A percentile compares a stretch with the other conserved stretches of the same genome.
phyloP scores from a whole-genome alignment of 2,797 vertebrate genomes.

The Tauraco hartlaubi region DNA sequence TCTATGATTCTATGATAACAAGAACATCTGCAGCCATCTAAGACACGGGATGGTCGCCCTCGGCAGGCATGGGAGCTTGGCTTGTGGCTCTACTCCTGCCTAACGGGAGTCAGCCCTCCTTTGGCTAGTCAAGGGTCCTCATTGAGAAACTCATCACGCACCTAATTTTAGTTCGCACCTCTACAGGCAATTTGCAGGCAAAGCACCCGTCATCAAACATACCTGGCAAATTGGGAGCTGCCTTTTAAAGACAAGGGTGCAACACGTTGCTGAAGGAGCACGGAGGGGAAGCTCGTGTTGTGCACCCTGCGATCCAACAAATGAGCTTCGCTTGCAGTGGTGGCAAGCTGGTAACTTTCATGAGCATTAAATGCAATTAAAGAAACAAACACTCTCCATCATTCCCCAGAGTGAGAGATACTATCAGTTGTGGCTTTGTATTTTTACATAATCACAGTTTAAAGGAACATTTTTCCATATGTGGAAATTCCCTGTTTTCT shows the following conservation, averaged over 20 bases:
- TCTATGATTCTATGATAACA: neutral
- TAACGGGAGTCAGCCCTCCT: neutral
- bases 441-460: constrained; percentile 77
- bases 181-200: constrained; percentile 26
- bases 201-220: neutral
- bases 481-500: constrained; percentile 77
- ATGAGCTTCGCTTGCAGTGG: neutral
- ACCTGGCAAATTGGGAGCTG: constrained; percentile 14
- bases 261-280: neutral
- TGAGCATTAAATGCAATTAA: constrained; percentile 64
- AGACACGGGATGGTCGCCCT: accelerated
- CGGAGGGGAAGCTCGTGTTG: constrained; percentile 40
- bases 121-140: neutral
- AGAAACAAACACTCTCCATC: constrained; percentile 69
- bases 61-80: neutral
- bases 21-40: neutral
- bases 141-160: constrained; percentile 23
- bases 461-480: constrained; percentile 74
- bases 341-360: constrained; percentile 52
- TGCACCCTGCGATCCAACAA: constrained; percentile 2
- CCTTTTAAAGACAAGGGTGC: neutral
- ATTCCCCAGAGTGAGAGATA: constrained; percentile 71
- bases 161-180: constrained; percentile 35
- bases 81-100: neutral
- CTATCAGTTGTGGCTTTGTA: constrained; percentile 67